A percentile compares a stretch with the other conserved stretches of the same genome.
Evolutionary conservation across 2,113 vertebrate species (phyloP).

Genomic region (Leptobrachium leishanense): DNA sequence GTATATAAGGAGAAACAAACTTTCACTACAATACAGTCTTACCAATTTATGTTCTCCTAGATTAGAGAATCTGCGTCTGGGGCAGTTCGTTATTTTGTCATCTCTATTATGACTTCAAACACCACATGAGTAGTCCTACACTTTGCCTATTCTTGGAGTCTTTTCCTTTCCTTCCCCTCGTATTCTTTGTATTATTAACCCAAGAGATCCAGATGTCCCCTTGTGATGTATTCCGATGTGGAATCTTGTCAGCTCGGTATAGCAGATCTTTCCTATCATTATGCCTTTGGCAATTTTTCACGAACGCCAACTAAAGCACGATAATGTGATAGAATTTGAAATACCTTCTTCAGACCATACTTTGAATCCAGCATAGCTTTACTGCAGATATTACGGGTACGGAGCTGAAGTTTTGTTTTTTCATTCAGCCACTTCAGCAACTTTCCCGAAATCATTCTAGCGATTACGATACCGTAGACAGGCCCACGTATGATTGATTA

Average conservation of each 20-base stretch:
- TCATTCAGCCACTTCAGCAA: conserved; percentile 44
- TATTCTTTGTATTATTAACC: neutral
- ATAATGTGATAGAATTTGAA: conserved; percentile 49
- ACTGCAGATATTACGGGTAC: conserved; percentile 34
- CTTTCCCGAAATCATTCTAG: conserved; percentile 36
- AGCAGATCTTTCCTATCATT: conserved; percentile 23
- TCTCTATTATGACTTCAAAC: neutral
- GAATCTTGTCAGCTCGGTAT: conserved; percentile 26
- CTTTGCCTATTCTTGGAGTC: neutral
- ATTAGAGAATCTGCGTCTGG: no score
- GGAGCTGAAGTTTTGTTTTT: neutral
- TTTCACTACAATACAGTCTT: no score
- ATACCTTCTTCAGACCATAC: conserved; percentile 44
- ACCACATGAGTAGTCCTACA: neutral
- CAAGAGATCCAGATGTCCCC: conserved; percentile 22
- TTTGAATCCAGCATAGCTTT: conserved; percentile 40
- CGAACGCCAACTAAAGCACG: conserved; percentile 37
- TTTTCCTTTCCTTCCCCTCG: neutral
- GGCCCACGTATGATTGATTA: conserved; percentile 28
- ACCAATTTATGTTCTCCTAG: no score
- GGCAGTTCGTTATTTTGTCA: no score
- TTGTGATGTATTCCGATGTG: conserved; percentile 31
- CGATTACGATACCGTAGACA: conserved; percentile 19
- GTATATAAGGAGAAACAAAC: no score
- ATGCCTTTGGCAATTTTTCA: conserved; percentile 34